Evolutionary conservation across 64 coral and sea anemone species (phyloP).

Genomic region (Montipora sp.): DNA sequence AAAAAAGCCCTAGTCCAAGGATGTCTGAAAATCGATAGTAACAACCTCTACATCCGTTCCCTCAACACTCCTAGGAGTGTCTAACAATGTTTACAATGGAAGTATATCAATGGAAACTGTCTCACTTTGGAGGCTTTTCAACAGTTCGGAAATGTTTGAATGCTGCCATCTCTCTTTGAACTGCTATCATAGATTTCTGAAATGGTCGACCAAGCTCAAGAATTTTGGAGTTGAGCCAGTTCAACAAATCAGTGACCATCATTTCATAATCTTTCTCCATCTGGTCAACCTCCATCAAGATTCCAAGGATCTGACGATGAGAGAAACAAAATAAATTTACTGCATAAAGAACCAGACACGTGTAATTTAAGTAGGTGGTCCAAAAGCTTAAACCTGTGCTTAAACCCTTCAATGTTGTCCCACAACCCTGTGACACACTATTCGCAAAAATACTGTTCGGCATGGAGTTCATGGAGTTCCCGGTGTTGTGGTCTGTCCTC

Average conservation of each 20-base stretch:
- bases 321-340: background rate
- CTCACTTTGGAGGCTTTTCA: slow-evolving; percentile 98
- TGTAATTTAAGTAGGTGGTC: too few relatives aligned
- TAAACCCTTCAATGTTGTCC: too few relatives aligned
- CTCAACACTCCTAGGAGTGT: too few relatives aligned
- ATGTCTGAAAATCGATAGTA: too few relatives aligned
- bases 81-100: too few relatives aligned
- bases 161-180: slow-evolving; percentile 86
- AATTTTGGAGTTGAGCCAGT: slow-evolving; percentile 84
- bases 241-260: slow-evolving; percentile 90
- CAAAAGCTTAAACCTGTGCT: too few relatives aligned
- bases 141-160: slow-evolving; percentile 98
- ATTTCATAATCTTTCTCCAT: slow-evolving; percentile 82
- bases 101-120: background rate
- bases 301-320: slow-evolving; percentile 78
- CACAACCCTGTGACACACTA: too few relatives aligned
- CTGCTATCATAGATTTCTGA: slow-evolving; percentile 81
- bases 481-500: too few relatives aligned
- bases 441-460: too few relatives aligned
- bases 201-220: slow-evolving; percentile 67
- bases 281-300: slow-evolving; percentile 90
- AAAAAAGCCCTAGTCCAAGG: too few relatives aligned
- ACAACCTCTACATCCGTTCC: too few relatives aligned
- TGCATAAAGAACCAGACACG: background rate
- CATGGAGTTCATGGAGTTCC: too few relatives aligned